Evolutionary conservation across 2,888 invertebrate species (phyloP), one percentile per base, ranked within the genome.

Genomic region (Clivina fossor): DNA sequence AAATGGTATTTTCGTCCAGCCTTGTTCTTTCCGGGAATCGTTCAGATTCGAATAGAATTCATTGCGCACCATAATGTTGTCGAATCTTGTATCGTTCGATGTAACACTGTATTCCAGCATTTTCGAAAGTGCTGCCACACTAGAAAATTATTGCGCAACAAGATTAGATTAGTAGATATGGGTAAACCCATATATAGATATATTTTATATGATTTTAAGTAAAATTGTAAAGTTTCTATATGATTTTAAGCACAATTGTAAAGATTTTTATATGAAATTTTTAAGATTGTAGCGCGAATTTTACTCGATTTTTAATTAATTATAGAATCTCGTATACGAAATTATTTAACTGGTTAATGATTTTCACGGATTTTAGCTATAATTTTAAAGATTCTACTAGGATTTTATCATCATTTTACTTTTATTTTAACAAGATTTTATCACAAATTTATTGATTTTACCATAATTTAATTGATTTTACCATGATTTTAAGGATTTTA

Each of bases 51-150:
- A 78, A 3, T 65, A 64, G 26, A 48, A 62, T 2, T 66, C 62
- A 2, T 72, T 64, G 7, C 67, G 50, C 44, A 74, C 74, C 48
- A 72, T 73, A 22, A 73, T 69, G 1, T 66, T 70, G 9, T 74
- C 70, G 2, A 75, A 61, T 1, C 75, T 71, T 38, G 74, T 72
- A 65, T 87, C 86, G 65, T 84, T 81, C 11, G 78, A 79, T 33
- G 81, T 81, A 2, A 87, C 78, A 1, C 84, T 84, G 65, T 86
- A 80, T 64, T 85, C 81, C 9, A 87, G 75, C 9, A 87, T 74
- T 65, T 86, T 85, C 61, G 84, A 80, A 2, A 87, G 72, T 0
- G 86, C 86, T 63, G 86, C 76, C 8, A 80, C 77, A 46, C 83
- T 80, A 64, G 38, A 62, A 59, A 38, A 38, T 24, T 15, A 46